phyloP scores from a whole-genome alignment of 2,888 invertebrate species.

The Tortricodes alternella region DNA sequence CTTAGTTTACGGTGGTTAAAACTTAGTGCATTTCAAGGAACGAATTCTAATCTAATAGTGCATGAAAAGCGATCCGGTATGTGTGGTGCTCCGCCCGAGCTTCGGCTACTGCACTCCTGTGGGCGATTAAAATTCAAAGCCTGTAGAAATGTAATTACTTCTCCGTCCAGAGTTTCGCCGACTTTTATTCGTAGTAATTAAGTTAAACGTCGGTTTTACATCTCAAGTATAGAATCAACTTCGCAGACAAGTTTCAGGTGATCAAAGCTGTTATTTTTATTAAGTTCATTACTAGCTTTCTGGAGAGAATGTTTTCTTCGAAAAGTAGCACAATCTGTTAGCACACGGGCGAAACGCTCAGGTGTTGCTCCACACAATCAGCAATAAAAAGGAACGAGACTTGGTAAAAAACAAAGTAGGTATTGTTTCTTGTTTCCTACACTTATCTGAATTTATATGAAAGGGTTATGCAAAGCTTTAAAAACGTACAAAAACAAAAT shows the following conservation, averaged over 20 bases:
- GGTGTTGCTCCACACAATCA: conserved; percentile 72
- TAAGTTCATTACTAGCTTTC: conserved; percentile 4
- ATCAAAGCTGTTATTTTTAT: conserved; percentile 33
- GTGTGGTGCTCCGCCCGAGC: conserved; percentile 29
- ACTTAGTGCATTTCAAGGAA: conserved; percentile 12
- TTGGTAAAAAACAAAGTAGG: conserved; percentile 23
- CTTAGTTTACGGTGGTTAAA: conserved; percentile 7
- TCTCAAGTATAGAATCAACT: conserved; percentile 55
- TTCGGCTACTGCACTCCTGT: conserved; percentile 40
- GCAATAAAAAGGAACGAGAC: conserved; percentile 73
- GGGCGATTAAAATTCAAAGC: conserved; percentile 78
- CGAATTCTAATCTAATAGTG: conserved; percentile 39
- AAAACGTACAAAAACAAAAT: too few species aligned
- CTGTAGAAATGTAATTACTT: conserved; percentile 78
- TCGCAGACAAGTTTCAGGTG: conserved; percentile 41
- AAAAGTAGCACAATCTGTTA: neutral
- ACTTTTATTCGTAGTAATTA: conserved; percentile 76
- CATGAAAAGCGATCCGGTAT: conserved; percentile 44
- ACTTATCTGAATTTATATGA: too few species aligned
- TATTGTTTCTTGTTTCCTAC: neutral
- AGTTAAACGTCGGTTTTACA: conserved; percentile 71
- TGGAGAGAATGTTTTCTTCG: neutral
- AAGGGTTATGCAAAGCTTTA: too few species aligned
- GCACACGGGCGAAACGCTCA: conserved; percentile 45
- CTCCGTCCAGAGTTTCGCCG: conserved; percentile 65